A percentile compares a stretch with the other conserved stretches of the same genome.
Conservation (phyloP, 2,113 vertebrate genomes). For the Myrmecobius fasciatus region DNA sequence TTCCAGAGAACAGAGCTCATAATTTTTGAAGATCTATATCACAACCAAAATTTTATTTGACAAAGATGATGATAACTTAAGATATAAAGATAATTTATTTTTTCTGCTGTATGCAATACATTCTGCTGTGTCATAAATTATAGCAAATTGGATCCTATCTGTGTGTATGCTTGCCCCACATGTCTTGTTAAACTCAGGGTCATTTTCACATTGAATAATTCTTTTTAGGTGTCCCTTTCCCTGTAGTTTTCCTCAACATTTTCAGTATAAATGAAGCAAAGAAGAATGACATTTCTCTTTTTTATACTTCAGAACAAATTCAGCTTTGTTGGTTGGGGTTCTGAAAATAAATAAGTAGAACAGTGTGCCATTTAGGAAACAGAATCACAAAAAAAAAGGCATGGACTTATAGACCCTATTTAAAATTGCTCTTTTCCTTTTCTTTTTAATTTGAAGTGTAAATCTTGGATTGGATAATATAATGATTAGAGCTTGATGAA, state of each 20-base stretch:
- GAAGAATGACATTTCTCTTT: not conserved
- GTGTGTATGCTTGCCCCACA: conserved; percentile 14
- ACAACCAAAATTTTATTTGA: conserved; percentile 52
- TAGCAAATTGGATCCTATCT: conserved; percentile 47
- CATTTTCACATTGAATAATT: conserved; percentile 57
- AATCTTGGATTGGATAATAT: not conserved
- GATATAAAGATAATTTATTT: conserved; percentile 65
- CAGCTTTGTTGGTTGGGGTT: conserved; percentile 20
- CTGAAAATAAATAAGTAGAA: not conserved
- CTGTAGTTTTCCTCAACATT: conserved; percentile 58
- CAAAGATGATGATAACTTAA: not conserved
- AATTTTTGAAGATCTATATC: conserved; percentile 46
- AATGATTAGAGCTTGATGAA: not conserved
- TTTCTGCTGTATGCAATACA: conserved; percentile 20
- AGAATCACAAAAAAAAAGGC: not conserved
- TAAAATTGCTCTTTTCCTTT: no score
- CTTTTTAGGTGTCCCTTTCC: conserved; percentile 52
- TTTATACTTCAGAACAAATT: conserved; percentile 38
- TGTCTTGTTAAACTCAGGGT: conserved; percentile 34
- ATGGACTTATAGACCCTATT: not conserved
- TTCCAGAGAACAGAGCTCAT: conserved; percentile 31
- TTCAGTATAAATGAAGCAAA: conserved; percentile 38
- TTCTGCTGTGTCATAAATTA: conserved; percentile 42
- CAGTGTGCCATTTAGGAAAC: not conserved
- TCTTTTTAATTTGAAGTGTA: not conserved